phyloP scores from a whole-genome alignment of 1,140 invertebrate species.

The Nixonia krombeini region DNA sequence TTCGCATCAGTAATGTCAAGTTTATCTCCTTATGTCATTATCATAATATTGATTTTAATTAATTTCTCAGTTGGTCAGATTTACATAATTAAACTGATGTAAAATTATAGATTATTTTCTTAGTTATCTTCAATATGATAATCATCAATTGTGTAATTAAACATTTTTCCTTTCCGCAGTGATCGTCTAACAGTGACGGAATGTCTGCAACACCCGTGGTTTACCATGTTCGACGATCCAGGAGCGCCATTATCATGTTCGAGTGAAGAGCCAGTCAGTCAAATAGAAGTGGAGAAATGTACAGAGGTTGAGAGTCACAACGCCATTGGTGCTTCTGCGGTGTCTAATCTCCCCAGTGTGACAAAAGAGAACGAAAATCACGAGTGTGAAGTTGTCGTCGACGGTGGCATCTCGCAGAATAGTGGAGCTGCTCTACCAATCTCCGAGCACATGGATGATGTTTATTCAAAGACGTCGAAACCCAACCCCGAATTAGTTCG shows the following conservation, averaged over 20 bases:
- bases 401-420: conserved; percentile 12
- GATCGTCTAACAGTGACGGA: conserved; percentile 75
- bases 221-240: conserved; percentile 60
- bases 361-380: conserved; percentile 20
- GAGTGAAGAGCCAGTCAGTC: conserved; percentile 15
- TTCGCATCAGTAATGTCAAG: no score
- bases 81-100: no score
- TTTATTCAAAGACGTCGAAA: conserved; percentile 33
- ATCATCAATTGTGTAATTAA: neutral
- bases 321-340: neutral
- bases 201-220: conserved; percentile 78
- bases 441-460: conserved; percentile 40
- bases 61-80: no score
- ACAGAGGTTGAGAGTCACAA: conserved; percentile 13
- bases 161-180: conserved; percentile 64
- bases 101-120: no score
- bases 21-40: no score
- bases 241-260: conserved; percentile 28
- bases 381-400: conserved; percentile 17
- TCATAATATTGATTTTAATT: no score
- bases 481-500: conserved; percentile 40
- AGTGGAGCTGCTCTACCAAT: neutral
- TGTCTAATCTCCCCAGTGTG: conserved; percentile 15
- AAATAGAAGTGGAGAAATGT: conserved; percentile 11
- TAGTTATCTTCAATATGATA: no score